Percentiles rank a stretch among this genome's conserved stretches.
Conservation (phyloP, 53 echinoderm and acorn worm species). For the Echinometra lucunter region DNA sequence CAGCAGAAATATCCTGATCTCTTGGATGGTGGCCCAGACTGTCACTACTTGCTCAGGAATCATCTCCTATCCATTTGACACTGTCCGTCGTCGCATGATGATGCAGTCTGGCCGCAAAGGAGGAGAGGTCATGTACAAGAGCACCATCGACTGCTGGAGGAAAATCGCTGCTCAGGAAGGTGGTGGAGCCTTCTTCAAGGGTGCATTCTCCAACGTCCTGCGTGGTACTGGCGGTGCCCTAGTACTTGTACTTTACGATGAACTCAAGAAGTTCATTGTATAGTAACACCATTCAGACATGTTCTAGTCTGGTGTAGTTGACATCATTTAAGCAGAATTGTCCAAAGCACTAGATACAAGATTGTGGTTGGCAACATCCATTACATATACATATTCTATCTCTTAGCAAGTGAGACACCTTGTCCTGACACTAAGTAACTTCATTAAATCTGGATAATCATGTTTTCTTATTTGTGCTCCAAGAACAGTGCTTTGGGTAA, state of each 20-base stretch:
- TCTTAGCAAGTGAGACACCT: not conserved
- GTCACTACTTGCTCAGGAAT: constrained; percentile 96
- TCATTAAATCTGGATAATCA: not conserved
- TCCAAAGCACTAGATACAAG: constrained; percentile 1
- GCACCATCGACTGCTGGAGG: constrained; percentile 94
- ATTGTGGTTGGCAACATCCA: not conserved
- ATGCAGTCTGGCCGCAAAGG: constrained; percentile 94
- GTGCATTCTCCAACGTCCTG: constrained; percentile 93
- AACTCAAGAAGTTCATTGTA: constrained; percentile 81
- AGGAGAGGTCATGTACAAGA: constrained; percentile 91
- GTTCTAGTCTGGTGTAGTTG: constrained; percentile 11
- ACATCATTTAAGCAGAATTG: constrained; percentile 44
- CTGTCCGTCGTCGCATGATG: constrained; percentile 99
- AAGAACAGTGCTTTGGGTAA: not conserved
- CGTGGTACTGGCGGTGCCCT: constrained; percentile 97
- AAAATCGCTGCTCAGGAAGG: constrained; percentile 90
- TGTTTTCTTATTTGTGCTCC: not conserved
- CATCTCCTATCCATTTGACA: constrained; percentile 99
- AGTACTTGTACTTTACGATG: constrained; percentile 91
- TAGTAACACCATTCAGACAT: not conserved
- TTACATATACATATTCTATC: not conserved
- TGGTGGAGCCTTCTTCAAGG: constrained; percentile 93
- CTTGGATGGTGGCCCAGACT: constrained; percentile 97
- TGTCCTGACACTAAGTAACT: not conserved
- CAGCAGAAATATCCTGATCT: constrained; percentile 85